Evolutionary conservation across 2,888 invertebrate species (phyloP), one percentile per base, ranked within the genome.

Genomic region (Labia minor): DNA sequence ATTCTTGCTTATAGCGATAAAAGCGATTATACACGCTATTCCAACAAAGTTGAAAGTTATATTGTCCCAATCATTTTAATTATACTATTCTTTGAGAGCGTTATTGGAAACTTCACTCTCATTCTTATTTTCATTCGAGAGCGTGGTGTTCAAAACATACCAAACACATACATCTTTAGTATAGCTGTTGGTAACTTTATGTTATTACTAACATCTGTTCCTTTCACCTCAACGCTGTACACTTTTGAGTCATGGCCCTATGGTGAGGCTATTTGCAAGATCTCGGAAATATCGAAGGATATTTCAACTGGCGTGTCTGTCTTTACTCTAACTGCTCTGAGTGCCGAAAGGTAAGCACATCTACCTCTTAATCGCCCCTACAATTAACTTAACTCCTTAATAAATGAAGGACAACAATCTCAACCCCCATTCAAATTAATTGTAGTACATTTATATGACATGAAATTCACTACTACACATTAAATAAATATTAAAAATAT

Each of bases 261-360:
- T 85, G 91, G 91, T 0, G 83, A 83, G 66, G 79, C 85, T 14
- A 84, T 81, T 49, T 82, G 76, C 70, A 85, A 88, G 74, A 80
- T 90, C 71, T 90, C 90, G 10, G 92, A 92, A 77, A 89, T 87
- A 62, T 87, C 89, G 33, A 90, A 90, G 76, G 91, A 92, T 73
- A 82, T 92, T 68, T 92, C 92, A 65, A 87, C 92, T 37, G 93
- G 92, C 0, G 92, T 94, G 1, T 92, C 92, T 0, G 91, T 94
- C 20, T 93, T 94, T 78, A 93, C 93, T 0, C 78, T 94, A 68
- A 92, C 92, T 0, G 92, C 92, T 0, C 80, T 94, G 1, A 91
- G 92, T 19, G 90, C 69, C 4, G 69, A 69, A 26, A 37, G 70
- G 33, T 33, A 33, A 33, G 33, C n/a, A n/a, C n/a, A n/a, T n/a